Evolutionary conservation across 2,113 vertebrate genomes (phyloP).

Genomic region (Callithrix jacchus): DNA sequence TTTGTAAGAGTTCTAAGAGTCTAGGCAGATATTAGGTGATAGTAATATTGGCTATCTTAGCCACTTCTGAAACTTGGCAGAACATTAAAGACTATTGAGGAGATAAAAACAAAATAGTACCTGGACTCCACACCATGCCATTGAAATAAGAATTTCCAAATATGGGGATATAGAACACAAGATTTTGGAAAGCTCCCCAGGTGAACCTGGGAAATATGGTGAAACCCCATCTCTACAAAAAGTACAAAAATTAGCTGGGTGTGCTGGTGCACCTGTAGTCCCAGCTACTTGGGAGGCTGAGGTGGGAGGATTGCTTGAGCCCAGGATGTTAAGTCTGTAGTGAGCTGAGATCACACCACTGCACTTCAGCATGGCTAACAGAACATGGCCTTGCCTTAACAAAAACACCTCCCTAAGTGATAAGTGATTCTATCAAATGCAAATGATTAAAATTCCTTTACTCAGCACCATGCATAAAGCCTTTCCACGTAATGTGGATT

Average conservation of each 20-base stretch:
- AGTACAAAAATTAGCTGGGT: too few species aligned
- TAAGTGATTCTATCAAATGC: background rate
- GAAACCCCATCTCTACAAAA: too few species aligned
- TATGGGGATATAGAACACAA: background rate
- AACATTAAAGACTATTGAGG: background rate
- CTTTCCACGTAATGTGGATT: background rate
- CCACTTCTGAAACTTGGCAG: background rate
- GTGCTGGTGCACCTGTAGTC: too few species aligned
- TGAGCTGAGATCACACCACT: too few species aligned
- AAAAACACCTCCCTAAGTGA: too few species aligned
- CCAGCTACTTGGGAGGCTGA: too few species aligned
- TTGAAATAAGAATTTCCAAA: background rate
- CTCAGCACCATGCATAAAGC: background rate
- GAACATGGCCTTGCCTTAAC: too few species aligned
- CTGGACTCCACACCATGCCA: background rate
- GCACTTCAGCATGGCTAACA: too few species aligned
- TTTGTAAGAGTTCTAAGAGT: background rate
- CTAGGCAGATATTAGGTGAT: background rate
- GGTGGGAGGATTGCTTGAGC: too few species aligned
- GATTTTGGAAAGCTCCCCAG: background rate
- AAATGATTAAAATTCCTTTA: constrained; percentile 2
- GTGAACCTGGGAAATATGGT: too few species aligned
- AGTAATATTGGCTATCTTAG: background rate
- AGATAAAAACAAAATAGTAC: background rate
- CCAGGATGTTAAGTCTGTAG: too few species aligned